Conservation (phyloP, 2,113 vertebrate genomes). For the Epinephelus moara region DNA sequence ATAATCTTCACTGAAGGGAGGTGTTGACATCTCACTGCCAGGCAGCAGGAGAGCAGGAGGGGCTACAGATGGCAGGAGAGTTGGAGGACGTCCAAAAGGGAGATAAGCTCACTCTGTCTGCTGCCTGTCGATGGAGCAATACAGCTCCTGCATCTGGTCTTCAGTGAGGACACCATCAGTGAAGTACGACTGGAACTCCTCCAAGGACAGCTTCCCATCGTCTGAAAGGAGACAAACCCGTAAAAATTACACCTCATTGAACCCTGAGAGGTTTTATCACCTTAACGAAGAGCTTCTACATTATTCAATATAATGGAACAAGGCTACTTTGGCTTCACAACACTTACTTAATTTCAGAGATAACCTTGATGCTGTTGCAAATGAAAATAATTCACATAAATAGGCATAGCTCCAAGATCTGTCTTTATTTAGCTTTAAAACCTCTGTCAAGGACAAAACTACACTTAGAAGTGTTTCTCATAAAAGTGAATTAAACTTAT, state of each 20-base stretch:
- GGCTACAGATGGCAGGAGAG: slow-evolving; percentile 61
- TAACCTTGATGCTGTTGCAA: background rate
- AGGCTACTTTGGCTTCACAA: slow-evolving; percentile 1
- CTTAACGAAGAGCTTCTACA: background rate
- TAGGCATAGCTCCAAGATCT: background rate
- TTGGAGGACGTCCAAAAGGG: slow-evolving; percentile 47
- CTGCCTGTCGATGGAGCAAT: slow-evolving; percentile 90
- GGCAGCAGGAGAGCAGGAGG: slow-evolving; percentile 56
- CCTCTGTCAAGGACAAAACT: background rate
- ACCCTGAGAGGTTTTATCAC: slow-evolving; percentile 8
- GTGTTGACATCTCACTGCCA: slow-evolving; percentile 34
- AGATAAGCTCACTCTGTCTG: slow-evolving; percentile 89
- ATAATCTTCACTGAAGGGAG: slow-evolving; percentile 48
- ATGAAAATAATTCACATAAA: background rate
- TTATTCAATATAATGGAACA: background rate
- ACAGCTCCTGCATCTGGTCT: slow-evolving; percentile 93
- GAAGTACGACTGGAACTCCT: slow-evolving; percentile 97
- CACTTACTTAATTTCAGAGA: slow-evolving; percentile 9
- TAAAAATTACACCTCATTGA: slow-evolving; percentile 20
- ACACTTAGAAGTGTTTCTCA: background rate
- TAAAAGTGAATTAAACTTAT: background rate
- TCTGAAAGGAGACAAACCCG: slow-evolving; percentile 81
- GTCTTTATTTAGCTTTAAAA: slow-evolving; percentile 25
- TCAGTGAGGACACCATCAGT: slow-evolving; percentile 93
- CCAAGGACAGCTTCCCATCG: slow-evolving; percentile 95